Evolutionary conservation across 1,140 invertebrate species (phyloP).

Genomic region (Tetramorium parvispinum): DNA sequence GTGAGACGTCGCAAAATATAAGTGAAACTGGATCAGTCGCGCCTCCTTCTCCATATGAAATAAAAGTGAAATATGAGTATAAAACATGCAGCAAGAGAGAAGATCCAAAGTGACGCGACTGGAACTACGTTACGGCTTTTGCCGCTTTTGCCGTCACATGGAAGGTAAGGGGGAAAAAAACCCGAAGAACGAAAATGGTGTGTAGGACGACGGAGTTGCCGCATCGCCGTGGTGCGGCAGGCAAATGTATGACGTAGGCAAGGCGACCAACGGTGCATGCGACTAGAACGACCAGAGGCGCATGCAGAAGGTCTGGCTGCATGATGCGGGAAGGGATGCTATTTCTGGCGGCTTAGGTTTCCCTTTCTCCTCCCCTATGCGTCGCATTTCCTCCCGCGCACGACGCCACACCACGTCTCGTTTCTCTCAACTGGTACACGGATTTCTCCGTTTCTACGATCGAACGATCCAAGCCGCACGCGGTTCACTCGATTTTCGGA

Average conservation of each 20-base stretch:
- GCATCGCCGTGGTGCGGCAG: conserved; percentile 12
- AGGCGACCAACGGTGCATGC: conserved; percentile 69
- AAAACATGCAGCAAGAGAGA: background rate
- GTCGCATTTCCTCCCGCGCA: conserved; percentile 61
- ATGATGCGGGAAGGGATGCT: conserved; percentile 73
- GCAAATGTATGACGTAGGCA: conserved; percentile 65
- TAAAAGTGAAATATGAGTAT: conserved; percentile 19
- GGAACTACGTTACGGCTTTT: conserved; percentile 11
- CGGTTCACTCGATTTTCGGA: conserved; percentile 39
- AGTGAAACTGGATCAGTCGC: background rate
- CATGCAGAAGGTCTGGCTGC: conserved; percentile 73
- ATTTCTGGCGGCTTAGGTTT: conserved; percentile 75
- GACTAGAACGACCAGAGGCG: conserved; percentile 69
- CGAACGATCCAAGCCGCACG: background rate
- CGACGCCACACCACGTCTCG: conserved; percentile 48
- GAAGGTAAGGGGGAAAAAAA: conserved; percentile 1
- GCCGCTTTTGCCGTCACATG: background rate
- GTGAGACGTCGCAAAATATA: conserved; percentile 6
- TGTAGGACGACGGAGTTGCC: conserved; percentile 27
- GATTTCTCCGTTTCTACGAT: conserved; percentile 45
- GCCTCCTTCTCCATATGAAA: background rate
- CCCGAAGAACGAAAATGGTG: conserved; percentile 36
- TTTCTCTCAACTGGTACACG: conserved; percentile 38
- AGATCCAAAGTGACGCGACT: background rate
- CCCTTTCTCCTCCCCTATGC: conserved; percentile 66